Conservation (phyloP, 2,113 vertebrate genomes). For the Nansenia antarctica region DNA sequence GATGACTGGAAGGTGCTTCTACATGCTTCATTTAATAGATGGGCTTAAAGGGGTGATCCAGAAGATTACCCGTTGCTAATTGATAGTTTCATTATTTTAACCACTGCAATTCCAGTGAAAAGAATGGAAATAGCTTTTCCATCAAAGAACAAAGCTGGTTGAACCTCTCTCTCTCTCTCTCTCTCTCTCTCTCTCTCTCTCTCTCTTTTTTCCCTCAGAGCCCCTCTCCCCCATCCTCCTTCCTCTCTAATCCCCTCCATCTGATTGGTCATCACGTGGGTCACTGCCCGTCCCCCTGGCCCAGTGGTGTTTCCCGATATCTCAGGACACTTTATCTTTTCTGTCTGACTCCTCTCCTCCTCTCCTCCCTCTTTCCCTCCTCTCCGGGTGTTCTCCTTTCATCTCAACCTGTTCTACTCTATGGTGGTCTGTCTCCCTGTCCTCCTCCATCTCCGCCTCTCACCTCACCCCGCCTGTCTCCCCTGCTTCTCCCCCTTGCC, state of each 20-base stretch:
- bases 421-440: background rate
- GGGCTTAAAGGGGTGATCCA: background rate
- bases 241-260: background rate
- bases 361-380: background rate
- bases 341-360: background rate
- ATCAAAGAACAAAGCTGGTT: background rate
- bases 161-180: too few species aligned
- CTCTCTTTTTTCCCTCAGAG: background rate
- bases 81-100: too few species aligned
- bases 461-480: background rate
- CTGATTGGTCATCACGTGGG: background rate
- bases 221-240: background rate
- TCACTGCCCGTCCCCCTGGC: background rate
- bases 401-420: constrained; percentile 1
- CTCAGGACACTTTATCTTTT: background rate
- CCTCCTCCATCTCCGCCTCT: background rate
- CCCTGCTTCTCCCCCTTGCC: too few species aligned
- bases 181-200: background rate
- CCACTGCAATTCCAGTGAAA: background rate
- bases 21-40: constrained; percentile 13
- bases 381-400: background rate
- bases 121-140: background rate
- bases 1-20: constrained; percentile 8
- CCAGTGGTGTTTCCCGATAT: background rate
- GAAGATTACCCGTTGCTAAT: background rate